Conservation (phyloP, 2,797 vertebrate genomes). For the Tamandua tetradactyla region DNA sequence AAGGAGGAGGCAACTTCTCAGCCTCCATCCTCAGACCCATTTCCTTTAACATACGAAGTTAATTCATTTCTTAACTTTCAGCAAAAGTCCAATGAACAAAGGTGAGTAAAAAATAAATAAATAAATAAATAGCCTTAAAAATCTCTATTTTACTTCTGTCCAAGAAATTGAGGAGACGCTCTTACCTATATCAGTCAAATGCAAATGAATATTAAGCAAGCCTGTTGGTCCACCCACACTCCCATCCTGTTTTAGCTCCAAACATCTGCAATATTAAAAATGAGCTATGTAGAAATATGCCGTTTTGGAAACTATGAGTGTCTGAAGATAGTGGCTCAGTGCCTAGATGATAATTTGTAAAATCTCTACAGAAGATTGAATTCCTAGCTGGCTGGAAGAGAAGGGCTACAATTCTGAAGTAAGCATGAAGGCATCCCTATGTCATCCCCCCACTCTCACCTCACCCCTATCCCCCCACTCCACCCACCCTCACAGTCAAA, state of each 20-base stretch:
- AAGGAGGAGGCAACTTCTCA: neutral
- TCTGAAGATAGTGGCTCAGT: neutral
- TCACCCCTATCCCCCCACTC: no score
- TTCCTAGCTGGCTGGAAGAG: neutral
- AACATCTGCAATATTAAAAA: neutral
- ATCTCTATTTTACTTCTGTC: neutral
- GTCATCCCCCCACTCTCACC: fast-evolving
- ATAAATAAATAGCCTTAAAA: no score
- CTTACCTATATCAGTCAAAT: neutral
- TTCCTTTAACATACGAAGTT: neutral
- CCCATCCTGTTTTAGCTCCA: neutral
- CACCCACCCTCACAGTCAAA: neutral
- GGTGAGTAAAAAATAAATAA: neutral
- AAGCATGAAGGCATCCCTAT: neutral
- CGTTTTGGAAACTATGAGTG: neutral
- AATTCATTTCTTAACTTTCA: neutral
- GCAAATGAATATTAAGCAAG: neutral
- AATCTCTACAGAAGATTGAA: neutral
- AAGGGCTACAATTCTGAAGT: neutral
- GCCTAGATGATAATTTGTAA: neutral
- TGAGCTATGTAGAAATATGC: neutral
- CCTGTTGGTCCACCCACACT: neutral
- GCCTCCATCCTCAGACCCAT: neutral
- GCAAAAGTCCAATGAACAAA: neutral
- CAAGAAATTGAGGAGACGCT: neutral